Evolutionary conservation across 2,797 vertebrate genomes (phyloP), one percentile per base, ranked within the genome.

Genomic region (Periophthalmus magnuspinnatus): DNA sequence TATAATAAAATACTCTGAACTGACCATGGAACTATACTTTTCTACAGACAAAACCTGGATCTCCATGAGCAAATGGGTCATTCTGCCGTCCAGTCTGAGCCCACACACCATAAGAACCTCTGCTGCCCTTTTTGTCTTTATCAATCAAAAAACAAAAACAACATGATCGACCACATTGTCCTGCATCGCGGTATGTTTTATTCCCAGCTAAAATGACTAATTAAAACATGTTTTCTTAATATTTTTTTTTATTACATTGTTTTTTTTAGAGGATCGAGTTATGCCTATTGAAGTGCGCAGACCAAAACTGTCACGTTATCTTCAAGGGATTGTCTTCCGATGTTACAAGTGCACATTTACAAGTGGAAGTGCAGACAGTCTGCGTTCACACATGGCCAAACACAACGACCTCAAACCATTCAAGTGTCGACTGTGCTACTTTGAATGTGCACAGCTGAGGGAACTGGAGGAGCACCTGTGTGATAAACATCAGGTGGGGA

Each of bases 281-380:
- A 94, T 95, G 76, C 96, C 96, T 33, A 95, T 97, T 67, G 95
- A 98, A 83, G 94, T 97, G 74, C 93, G 95, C 71, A 95, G 95
- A 63, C 94, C 97, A 32, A 95, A 95, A 88, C 92, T 97, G 79
- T 97, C 96, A 0, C 95, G 94, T 70, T 96, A 95, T 90, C 94
- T 95, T 78, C 90, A 92, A 83, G 96, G 95, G 86, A 72, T 96
- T 5, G 92, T 97, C 81, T 97, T 98, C 90, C 96, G 95, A 82
- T 98, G 97, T 80, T 95, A 97, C 91, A 95, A 95, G 86, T 98
- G 97, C 88, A 97, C 97, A 67, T 98, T 97, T 85, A 94, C 95
- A 34, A 94, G 96, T 82, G 95, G 95, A 81, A 96, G 91, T 58
- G 93, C 94, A 5, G 95, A 96, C 86, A 95, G 88, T 81, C 93